These are phyloP conservation scores for Synergus laeviventris DNA, from an alignment of 2,888 invertebrate genomes.

Conservation along the genomic window DNA sequence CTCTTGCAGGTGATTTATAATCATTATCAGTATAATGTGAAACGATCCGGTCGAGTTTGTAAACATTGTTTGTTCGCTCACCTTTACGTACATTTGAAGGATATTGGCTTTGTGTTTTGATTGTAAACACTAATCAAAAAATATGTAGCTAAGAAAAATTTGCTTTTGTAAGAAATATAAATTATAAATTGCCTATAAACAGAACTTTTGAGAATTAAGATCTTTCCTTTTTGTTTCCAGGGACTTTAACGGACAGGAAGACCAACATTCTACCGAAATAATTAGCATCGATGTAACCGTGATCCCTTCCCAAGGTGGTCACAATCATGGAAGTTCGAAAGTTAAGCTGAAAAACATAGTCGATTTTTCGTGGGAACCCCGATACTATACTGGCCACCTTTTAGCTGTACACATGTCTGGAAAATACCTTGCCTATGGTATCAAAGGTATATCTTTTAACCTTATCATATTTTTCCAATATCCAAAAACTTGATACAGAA, in stretches of 20 bases:
- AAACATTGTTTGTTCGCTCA: not conserved
- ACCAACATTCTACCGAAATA: conserved; percentile 79
- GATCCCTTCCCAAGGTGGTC: conserved; percentile 83
- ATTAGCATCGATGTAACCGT: conserved; percentile 82
- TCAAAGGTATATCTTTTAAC: conserved; percentile 83
- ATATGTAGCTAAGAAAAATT: not conserved
- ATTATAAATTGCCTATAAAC: not conserved
- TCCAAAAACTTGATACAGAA: not conserved
- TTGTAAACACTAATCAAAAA: not conserved
- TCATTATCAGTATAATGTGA: not conserved
- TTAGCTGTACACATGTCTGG: conserved; percentile 92
- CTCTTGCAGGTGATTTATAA: not conserved
- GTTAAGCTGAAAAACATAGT: conserved; percentile 93
- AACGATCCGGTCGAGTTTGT: not conserved
- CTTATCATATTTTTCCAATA: not conserved
- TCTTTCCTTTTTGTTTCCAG: conserved; percentile 66
- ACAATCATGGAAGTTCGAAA: conserved; percentile 90
- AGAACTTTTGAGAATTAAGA: not conserved
- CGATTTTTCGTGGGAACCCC: conserved; percentile 95
- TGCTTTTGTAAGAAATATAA: too few species aligned
- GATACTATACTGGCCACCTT: conserved; percentile 90
- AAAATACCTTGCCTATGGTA: conserved; percentile 92
- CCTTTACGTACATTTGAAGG: not conserved
- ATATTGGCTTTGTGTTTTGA: not conserved
- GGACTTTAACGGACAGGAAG: conserved; percentile 80